Evolutionary conservation across 2,888 invertebrate species (phyloP), one percentile per base, ranked within the genome.

Genomic region (Salticus scenicus): DNA sequence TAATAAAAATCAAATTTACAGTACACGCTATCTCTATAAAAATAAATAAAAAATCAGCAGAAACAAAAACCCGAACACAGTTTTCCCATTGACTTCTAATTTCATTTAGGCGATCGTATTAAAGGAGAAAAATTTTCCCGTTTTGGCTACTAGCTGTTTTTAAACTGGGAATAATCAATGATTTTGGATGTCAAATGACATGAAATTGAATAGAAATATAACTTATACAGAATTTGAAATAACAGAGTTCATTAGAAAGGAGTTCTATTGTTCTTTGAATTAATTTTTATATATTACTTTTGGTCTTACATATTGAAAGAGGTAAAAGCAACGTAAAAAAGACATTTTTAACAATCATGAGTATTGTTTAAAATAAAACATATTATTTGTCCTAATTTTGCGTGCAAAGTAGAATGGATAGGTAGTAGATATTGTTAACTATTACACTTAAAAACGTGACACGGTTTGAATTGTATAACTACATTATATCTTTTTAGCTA

Each of bases 1-100:
- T 84, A 84, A 84, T 84, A 84, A 84, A 84, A 84, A 84, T 84
- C 83, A 84, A 84, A 84, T 84, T 84, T 84, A 84, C 83, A 77
- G 69, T 73, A 84, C 73, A 84, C 77, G 77, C 76, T 77, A 72
- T 77, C 72, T 84, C 57, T 84, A 57, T 73, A 66, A 72, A 73
- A 67, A 67, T 37, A 37, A 37, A 63, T 64, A 83, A 83, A 82
- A 77, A 72, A 67, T 42, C 20, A 28, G 51, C 31, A 47, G 76
- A 76, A 82, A 47, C 66, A 51, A 74, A 67, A 76, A 70, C n/a
- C 75, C 47, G 82, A 82, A 84, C 77, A 84, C 57, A 84, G 77
- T 77, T 84, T 84, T 84, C 64, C 77, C 77, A 84, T 84, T 42
- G 83, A 84, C 73, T 66, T 78, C 69, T 77, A 84, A 84, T 84